Percentiles rank a stretch among this genome's conserved stretches.
phyloP scores from a whole-genome alignment of 2,113 vertebrate species.

The Kryptolebias marmoratus region DNA sequence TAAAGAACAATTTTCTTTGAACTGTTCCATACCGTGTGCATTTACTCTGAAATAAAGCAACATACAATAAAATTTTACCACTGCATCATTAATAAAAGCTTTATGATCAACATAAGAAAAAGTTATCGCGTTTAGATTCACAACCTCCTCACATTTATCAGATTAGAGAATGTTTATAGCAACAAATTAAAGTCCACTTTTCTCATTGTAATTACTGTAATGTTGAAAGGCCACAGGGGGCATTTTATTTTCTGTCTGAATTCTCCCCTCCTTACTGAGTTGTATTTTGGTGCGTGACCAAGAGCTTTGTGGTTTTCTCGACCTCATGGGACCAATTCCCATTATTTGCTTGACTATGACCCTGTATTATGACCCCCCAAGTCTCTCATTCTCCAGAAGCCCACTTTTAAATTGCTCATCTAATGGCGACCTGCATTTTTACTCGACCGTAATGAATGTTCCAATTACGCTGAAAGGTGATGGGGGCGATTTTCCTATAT shows the following conservation, averaged over 20 bases:
- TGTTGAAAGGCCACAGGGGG: slow-evolving; percentile 59
- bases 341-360: slow-evolving; percentile 82
- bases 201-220: slow-evolving; percentile 67
- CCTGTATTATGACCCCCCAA: slow-evolving; percentile 70
- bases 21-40: neutral
- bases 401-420: slow-evolving; percentile 73
- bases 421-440: slow-evolving; percentile 76
- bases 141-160: slow-evolving; percentile 31
- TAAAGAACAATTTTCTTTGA: neutral
- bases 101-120: slow-evolving; percentile 15
- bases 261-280: slow-evolving; percentile 62
- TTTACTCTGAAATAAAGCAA: neutral
- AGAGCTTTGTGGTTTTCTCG: slow-evolving; percentile 67
- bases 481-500: slow-evolving; percentile 76
- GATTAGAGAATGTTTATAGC: slow-evolving; percentile 32
- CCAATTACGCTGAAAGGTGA: slow-evolving; percentile 77
- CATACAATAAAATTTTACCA: neutral
- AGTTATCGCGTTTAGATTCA: slow-evolving; percentile 19
- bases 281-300: slow-evolving; percentile 70
- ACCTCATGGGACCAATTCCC: slow-evolving; percentile 74
- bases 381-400: slow-evolving; percentile 72
- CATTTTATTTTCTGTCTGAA: slow-evolving; percentile 74
- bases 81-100: neutral
- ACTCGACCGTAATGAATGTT: slow-evolving; percentile 75
- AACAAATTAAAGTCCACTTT: slow-evolving; percentile 40